A percentile compares a stretch with the other conserved stretches of the same genome.
phyloP scores from a whole-genome alignment of 2,113 vertebrate genomes.

The Xiphorhynchus elegans region DNA sequence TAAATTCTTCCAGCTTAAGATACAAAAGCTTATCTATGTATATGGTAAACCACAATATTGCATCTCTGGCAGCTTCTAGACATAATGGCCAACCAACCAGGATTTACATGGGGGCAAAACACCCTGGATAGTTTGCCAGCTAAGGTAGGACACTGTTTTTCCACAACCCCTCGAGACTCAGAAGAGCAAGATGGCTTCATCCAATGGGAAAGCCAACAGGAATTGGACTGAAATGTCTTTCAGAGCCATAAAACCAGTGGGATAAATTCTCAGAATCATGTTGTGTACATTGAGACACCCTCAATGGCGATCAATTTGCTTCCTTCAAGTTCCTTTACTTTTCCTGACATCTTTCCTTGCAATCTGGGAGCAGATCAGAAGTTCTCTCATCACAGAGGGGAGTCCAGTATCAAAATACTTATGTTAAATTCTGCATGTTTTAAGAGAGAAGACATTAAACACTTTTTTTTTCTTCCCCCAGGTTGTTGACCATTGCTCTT shows the following conservation, averaged over 20 bases:
- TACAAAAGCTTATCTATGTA: neutral
- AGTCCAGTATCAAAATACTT: neutral
- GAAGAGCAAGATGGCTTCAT: neutral
- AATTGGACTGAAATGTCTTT: conserved; percentile 14
- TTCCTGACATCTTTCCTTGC: neutral
- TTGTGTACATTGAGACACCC: conserved; percentile 30
- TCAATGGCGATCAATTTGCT: neutral
- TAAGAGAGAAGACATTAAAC: neutral
- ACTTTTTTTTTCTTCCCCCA: fast-evolving
- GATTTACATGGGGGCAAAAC: neutral
- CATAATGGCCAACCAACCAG: neutral
- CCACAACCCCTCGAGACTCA: fast-evolving
- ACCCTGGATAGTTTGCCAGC: neutral
- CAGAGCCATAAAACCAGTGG: conserved; percentile 16
- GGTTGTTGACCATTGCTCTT: neutral
- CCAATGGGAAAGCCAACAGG: neutral
- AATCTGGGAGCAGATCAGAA: neutral
- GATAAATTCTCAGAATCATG: neutral
- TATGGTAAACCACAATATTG: neutral
- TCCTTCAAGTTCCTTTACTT: neutral
- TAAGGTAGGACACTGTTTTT: neutral
- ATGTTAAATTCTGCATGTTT: neutral
- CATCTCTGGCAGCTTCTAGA: neutral
- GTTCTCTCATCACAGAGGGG: fast-evolving
- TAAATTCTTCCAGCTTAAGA: neutral